phyloP scores from a whole-genome alignment of 2,113 vertebrate genomes.

The Notarius lentiginosus region DNA sequence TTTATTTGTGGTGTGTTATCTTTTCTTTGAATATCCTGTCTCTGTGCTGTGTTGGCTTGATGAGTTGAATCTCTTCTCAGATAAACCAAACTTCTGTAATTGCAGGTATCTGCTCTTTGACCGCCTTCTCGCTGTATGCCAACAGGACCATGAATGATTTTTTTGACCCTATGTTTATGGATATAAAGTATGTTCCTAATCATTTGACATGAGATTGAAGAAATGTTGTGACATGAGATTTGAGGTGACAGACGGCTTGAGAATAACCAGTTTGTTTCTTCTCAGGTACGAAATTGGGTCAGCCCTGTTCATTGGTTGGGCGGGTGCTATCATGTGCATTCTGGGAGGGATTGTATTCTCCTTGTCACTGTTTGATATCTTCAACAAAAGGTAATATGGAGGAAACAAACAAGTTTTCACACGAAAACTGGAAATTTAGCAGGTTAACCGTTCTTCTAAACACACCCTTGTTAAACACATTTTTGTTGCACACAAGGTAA shows the following conservation, averaged over 20 bases:
- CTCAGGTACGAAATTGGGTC: slow-evolving; percentile 77
- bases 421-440: no score
- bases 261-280: neutral
- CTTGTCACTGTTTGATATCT: slow-evolving; percentile 65
- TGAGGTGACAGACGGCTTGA: neutral
- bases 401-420: neutral
- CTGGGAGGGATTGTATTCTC: slow-evolving; percentile 72
- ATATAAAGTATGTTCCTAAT: slow-evolving; percentile 86
- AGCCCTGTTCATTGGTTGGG: slow-evolving; percentile 80
- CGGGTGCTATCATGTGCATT: slow-evolving; percentile 73
- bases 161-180: slow-evolving; percentile 88
- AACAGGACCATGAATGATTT: slow-evolving; percentile 94
- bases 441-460: no score
- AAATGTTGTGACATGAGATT: no score
- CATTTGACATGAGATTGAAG: neutral
- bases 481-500: no score
- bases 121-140: slow-evolving; percentile 92
- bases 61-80: neutral
- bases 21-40: neutral
- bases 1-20: slow-evolving; percentile 83
- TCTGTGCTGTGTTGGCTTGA: neutral
- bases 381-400: slow-evolving; percentile 63
- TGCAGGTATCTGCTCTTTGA: slow-evolving; percentile 88
- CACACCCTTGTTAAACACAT: no score
- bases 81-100: slow-evolving; percentile 18